Percentiles rank a stretch among this genome's conserved stretches.
These are phyloP conservation scores for Apocheima hispidaria DNA, from an alignment of 2,888 invertebrate genomes.

Conservation along the genomic window DNA sequence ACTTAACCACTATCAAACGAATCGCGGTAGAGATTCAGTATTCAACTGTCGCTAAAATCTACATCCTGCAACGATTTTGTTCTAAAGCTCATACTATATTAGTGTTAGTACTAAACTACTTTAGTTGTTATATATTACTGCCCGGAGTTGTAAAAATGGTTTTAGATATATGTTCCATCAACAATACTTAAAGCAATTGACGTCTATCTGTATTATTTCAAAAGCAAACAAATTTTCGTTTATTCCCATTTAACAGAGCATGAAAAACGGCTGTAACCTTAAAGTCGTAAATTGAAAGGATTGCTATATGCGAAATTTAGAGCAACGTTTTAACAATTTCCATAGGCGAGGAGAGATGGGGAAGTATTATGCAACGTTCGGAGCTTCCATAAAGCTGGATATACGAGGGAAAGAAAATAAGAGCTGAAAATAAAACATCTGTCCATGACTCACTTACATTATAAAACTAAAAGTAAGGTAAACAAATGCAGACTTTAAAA, in stretches of 20 bases:
- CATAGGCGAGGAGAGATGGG: constrained; percentile 60
- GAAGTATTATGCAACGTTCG: constrained; percentile 71
- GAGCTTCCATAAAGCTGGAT: constrained; percentile 73
- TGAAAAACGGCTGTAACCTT: constrained; percentile 32
- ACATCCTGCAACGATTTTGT: background rate
- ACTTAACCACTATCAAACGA: background rate
- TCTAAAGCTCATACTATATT: background rate
- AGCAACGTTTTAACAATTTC: constrained; percentile 55
- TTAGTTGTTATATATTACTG: constrained; percentile 6
- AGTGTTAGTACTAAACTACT: constrained; percentile 6
- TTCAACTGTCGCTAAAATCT: background rate
- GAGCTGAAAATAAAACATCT: constrained; percentile 75
- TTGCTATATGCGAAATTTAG: constrained; percentile 41
- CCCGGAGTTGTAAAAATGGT: constrained; percentile 19
- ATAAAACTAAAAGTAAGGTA: constrained; percentile 71
- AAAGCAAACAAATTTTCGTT: constrained; percentile 37
- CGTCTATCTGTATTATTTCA: constrained; percentile 39
- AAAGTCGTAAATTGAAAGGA: constrained; percentile 30
- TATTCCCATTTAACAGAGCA: constrained; percentile 26
- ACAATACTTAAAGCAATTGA: constrained; percentile 35
- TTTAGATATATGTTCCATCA: constrained; percentile 22
- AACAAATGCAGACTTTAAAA: constrained; percentile 66
- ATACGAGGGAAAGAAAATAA: constrained; percentile 67
- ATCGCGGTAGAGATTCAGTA: background rate
- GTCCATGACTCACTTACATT: constrained; percentile 70